These are phyloP conservation scores for Drosophila longiperda DNA, from an alignment of 2,888 invertebrate species.

Conservation along the genomic window DNA sequence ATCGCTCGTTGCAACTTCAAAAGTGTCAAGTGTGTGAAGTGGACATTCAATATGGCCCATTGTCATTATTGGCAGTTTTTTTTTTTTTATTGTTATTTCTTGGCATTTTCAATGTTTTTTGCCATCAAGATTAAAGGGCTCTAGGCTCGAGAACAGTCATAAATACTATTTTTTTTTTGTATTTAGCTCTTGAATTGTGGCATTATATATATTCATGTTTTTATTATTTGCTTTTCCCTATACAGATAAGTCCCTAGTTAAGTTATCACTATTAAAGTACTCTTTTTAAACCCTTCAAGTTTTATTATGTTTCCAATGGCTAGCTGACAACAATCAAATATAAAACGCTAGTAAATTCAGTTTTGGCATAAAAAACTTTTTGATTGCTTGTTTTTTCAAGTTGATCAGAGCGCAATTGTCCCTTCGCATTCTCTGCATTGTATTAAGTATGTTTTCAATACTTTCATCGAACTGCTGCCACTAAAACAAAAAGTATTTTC, in stretches of 20 bases:
- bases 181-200: not conserved
- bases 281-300: not conserved
- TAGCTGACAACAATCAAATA: not conserved
- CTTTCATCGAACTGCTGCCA: not conserved
- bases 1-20: slow-evolving; percentile 41
- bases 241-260: not conserved
- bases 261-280: not conserved
- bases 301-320: not conserved
- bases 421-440: not conserved
- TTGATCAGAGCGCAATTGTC: not conserved
- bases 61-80: slow-evolving; percentile 17
- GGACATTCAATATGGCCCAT: slow-evolving; percentile 31
- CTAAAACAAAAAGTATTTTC: not conserved
- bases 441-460: not conserved
- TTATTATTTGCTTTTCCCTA: not conserved
- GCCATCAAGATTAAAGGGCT: slow-evolving; percentile 1
- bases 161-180: not conserved
- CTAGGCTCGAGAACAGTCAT: slow-evolving; percentile 2
- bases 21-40: slow-evolving; percentile 40
- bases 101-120: slow-evolving; percentile 5
- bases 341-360: not conserved
- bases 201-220: not conserved
- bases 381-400: not conserved
- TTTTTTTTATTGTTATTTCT: slow-evolving; percentile 13
- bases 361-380: slow-evolving; percentile 1